Conservation (phyloP, 1,140 invertebrate genomes). For the Lerema accius region DNA sequence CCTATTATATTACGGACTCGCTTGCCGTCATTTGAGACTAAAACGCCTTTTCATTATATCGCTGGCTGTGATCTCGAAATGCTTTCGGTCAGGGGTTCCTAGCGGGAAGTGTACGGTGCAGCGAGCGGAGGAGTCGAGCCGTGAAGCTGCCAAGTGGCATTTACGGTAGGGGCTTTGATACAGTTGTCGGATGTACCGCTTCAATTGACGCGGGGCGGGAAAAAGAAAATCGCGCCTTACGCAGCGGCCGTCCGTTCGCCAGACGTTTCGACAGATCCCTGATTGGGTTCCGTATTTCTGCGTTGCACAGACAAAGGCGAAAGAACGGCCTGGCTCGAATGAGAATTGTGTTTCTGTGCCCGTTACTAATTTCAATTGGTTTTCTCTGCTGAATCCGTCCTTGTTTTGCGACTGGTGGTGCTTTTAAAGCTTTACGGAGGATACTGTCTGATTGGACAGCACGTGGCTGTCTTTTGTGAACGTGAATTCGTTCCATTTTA, state of each 20-base stretch:
- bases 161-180: slow-evolving; percentile 20
- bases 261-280: slow-evolving; percentile 50
- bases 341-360: slow-evolving; percentile 27
- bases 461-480: slow-evolving; percentile 29
- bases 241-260: slow-evolving; percentile 39
- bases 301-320: slow-evolving; percentile 29
- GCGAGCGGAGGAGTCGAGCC: neutral
- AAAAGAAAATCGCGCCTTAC: slow-evolving; percentile 44
- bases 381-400: slow-evolving; percentile 27
- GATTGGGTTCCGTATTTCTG: slow-evolving; percentile 44
- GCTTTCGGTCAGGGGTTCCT: neutral
- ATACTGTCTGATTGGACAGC: slow-evolving; percentile 29
- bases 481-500: slow-evolving; percentile 29
- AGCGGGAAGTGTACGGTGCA: slow-evolving; percentile 15
- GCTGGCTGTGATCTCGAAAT: neutral
- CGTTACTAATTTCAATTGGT: slow-evolving; percentile 33
- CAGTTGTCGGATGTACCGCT: slow-evolving; percentile 32
- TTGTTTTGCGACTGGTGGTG: slow-evolving; percentile 26
- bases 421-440: slow-evolving; percentile 26
- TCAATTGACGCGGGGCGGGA: slow-evolving; percentile 32
- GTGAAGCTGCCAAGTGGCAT: slow-evolving; percentile 18
- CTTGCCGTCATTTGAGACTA: neutral
- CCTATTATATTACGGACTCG: slow-evolving; percentile 16
- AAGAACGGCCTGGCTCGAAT: slow-evolving; percentile 22
- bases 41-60: neutral